Percentiles rank a stretch among this genome's conserved stretches.
These are phyloP conservation scores for Agrotis puta DNA, from an alignment of 2,888 invertebrate genomes.

Conservation along the genomic window DNA sequence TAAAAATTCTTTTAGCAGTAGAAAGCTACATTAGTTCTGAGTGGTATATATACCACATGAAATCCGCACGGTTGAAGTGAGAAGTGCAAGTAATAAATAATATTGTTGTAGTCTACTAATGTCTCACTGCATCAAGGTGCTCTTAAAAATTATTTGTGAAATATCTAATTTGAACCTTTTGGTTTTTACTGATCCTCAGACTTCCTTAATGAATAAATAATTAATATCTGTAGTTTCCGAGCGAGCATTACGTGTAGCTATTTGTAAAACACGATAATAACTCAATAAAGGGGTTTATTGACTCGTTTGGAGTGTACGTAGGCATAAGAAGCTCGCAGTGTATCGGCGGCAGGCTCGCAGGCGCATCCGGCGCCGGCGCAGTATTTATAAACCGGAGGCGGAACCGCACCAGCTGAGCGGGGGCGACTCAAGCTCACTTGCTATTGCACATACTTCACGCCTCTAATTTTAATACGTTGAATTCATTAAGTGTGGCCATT, in stretches of 20 bases:
- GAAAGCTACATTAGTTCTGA: too few species aligned
- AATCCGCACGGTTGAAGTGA: too few species aligned
- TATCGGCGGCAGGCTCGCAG: slow-evolving; percentile 71
- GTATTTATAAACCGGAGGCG: slow-evolving; percentile 89
- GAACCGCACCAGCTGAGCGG: slow-evolving; percentile 78
- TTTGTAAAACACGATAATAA: slow-evolving; percentile 79
- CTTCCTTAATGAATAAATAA: slow-evolving; percentile 54
- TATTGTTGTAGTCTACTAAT: too few species aligned
- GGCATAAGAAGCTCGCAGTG: slow-evolving; percentile 69
- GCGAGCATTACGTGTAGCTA: slow-evolving; percentile 69
- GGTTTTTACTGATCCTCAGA: slow-evolving; percentile 25
- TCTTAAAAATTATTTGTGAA: not conserved
- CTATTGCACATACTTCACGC: slow-evolving; percentile 69
- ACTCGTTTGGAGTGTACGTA: slow-evolving; percentile 69
- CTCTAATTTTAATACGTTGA: slow-evolving; percentile 71
- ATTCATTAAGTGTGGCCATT: slow-evolving; percentile 69
- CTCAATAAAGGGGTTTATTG: slow-evolving; percentile 80
- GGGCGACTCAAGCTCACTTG: slow-evolving; percentile 72
- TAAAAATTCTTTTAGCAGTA: too few species aligned
- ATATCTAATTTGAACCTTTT: not conserved
- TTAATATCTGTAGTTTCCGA: slow-evolving; percentile 61
- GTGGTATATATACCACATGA: too few species aligned
- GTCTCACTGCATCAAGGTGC: too few species aligned
- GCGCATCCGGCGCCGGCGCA: slow-evolving; percentile 86
- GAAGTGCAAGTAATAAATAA: too few species aligned